Conservation (phyloP, 2,113 vertebrate species). For the Coryphaenoides rupestris region DNA sequence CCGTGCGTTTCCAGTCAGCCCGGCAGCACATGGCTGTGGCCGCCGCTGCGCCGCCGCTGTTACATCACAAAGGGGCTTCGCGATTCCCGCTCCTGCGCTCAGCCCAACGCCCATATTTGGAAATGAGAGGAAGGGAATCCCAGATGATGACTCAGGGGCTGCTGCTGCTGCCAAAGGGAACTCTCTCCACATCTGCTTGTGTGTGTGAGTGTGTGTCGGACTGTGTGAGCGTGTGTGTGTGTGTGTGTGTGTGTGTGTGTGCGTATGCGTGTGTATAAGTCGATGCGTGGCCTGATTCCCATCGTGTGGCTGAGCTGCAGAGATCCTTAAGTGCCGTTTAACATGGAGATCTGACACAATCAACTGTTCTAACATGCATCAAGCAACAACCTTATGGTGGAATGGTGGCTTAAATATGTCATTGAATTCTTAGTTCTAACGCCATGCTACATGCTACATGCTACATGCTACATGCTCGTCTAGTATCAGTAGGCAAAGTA, state of each 20-base stretch:
- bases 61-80: constrained; percentile 67
- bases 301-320: constrained; percentile 9
- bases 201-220: constrained; percentile 21
- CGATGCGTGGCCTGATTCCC: constrained; percentile 22
- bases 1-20: constrained; percentile 55
- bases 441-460: too few species aligned
- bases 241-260: constrained; percentile 25
- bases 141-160: constrained; percentile 67
- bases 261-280: constrained; percentile 27
- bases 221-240: constrained; percentile 18
- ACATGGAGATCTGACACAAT: constrained; percentile 31
- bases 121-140: constrained; percentile 75
- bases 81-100: constrained; percentile 48
- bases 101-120: constrained; percentile 73
- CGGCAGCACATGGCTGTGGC: constrained; percentile 40
- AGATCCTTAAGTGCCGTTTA: constrained; percentile 23
- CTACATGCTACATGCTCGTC: background rate
- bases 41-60: constrained; percentile 52
- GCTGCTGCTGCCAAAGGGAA: constrained; percentile 57
- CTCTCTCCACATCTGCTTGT: constrained; percentile 68
- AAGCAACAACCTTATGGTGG: too few species aligned
- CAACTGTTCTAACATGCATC: constrained; percentile 9
- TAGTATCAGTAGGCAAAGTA: too few species aligned
- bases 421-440: too few species aligned
- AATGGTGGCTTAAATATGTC: too few species aligned